A percentile compares a stretch with the other conserved stretches of the same genome.
phyloP scores from a whole-genome alignment of 2,797 vertebrate genomes.

The Syngnathus acus region DNA sequence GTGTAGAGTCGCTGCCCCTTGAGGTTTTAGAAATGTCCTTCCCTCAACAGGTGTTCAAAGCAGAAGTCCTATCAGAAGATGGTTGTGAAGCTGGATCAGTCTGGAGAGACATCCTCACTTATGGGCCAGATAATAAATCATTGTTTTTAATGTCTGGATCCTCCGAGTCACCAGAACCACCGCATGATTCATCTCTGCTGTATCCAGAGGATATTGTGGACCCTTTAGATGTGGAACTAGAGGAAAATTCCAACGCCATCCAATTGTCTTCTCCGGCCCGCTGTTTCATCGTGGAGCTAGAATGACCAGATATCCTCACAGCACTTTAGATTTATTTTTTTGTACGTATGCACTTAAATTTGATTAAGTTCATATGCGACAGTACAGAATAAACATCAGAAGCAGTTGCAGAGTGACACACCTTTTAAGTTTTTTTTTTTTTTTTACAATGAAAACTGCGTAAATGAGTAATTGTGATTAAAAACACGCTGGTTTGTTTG shows the following conservation, averaged over 20 bases:
- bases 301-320: background rate
- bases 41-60: slow-evolving; percentile 47
- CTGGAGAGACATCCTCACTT: background rate
- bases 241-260: background rate
- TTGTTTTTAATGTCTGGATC: slow-evolving; percentile 19
- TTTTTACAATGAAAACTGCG: background rate
- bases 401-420: background rate
- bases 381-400: background rate
- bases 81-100: slow-evolving; percentile 18
- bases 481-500: background rate
- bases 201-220: slow-evolving; percentile 21
- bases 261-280: background rate
- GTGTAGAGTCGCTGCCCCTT: background rate
- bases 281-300: background rate
- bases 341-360: background rate
- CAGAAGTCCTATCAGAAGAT: slow-evolving; percentile 67
- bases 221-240: background rate
- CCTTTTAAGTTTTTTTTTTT: background rate
- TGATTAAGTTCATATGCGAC: background rate
- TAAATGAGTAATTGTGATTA: background rate
- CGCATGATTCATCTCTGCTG: slow-evolving; percentile 4
- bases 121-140: slow-evolving; percentile 9
- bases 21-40: background rate
- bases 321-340: background rate
- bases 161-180: slow-evolving; percentile 9